Evolutionary conservation across 2,888 invertebrate species (phyloP), one percentile per base, ranked within the genome.

Genomic region (Ariolimax columbianus): DNA sequence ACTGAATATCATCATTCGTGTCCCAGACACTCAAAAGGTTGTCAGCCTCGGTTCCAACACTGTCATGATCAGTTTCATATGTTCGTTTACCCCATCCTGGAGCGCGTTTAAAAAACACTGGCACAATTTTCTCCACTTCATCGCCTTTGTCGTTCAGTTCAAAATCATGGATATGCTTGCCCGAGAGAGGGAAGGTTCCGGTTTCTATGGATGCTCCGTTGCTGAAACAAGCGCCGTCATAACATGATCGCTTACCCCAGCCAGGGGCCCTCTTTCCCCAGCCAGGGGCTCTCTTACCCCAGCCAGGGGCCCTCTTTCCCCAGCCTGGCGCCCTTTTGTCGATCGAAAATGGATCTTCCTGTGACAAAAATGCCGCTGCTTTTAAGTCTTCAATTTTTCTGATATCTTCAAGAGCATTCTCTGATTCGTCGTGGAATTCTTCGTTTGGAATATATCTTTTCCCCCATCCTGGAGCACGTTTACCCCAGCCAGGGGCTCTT

Each of bases 231-330:
- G 30, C 33, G 19, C 75, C 75, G 1, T 47, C 66, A 68, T 47
- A 17, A 11, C 79, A 38, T 14, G 82, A 40, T 75, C 82, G 19
- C 23, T 81, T 81, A 3, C 81, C 81, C 81, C 81, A 81, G 14
- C 81, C 81, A 7, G 81, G 81, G 0, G 81, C 81, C 11, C 81
- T 30, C 30, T 82, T 82, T 17, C 82, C 82, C 82, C 82, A 82
- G 4, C 82, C 82, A 40, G 82, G 82, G 1, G 82, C 82, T 33
- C 82, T 47, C 40, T 82, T 82, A 0, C 72, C 82, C 75, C 63
- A 72, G 23, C 72, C 82, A 26, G 73, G 73, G n/a, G 59, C 75
- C 30, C 82, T 26, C 43, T 82, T 82, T 36, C 82, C 82, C 82
- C 82, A 82, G 23, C 82, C 82, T 23, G 82, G 82, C 11, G 73